Evolutionary conservation across 2,113 vertebrate species (phyloP), one percentile per base, ranked within the genome.

Genomic region (sheep (Ovis aries)): DNA sequence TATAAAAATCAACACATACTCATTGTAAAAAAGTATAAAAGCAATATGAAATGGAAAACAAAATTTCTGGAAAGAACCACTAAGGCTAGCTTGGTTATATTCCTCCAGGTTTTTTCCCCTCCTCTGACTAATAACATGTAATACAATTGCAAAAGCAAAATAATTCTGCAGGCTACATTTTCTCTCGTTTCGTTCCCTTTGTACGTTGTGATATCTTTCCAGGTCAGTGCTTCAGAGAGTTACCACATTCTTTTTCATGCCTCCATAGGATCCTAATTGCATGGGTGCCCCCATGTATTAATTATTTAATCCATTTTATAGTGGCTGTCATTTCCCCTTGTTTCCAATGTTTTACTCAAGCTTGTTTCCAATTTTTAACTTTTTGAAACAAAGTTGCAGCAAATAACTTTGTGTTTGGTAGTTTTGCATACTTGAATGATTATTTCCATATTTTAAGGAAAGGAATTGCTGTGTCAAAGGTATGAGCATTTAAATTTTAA

Each of bases 301-400:
- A 90, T 94, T 96, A 92, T 86, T 89, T 89, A 96, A 78, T 57
- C 77, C 53, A 60, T 86, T 89, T 80, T 17, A 25, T 31, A 71
- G n/a, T 19, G 31, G 78, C 93, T 12, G 29, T 29, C 59, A 17
- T 87, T 60, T 90, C 87, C 80, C 29, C 12, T 60, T 71, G 43
- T 82, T 48, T 92, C 36, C 33, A 55, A 40, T 33, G 52, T 78
- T 88, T 60, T 27, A 36, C 78, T 53, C 82, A 43, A 94, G 27
- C 67, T 71, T 74, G 23, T 50, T 87, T 60, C 64, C 55, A 50
- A 7, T 55, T 31, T 48, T 82, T 92, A 92, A 27, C 23, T 29
- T 53, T 71, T 87, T 31, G 23, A 87, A 95, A 53, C 71, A 95
- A 55, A 36, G 3, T 45, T 96, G n/a, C 19, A n/a, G 64, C 25